These are phyloP conservation scores for Lithobius niger DNA, from an alignment of 1,140 invertebrate genomes.

Conservation along the genomic window DNA sequence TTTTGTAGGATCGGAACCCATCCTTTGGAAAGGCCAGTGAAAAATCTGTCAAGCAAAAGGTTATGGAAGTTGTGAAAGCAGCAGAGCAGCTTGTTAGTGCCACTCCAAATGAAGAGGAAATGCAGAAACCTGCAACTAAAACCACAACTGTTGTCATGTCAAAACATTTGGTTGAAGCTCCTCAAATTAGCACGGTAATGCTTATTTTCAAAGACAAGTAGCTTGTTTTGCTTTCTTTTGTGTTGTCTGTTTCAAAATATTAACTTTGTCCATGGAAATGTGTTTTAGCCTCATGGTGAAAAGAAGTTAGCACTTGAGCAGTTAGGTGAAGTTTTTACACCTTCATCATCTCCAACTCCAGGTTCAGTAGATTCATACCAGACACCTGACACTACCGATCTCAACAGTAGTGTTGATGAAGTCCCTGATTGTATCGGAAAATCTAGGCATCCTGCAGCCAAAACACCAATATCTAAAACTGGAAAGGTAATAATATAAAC, in stretches of 20 bases:
- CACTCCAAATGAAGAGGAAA: constrained; percentile 26
- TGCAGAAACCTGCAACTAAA: constrained; percentile 39
- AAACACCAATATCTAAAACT: constrained; percentile 16
- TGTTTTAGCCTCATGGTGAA: too few relatives aligned
- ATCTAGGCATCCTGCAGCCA: constrained; percentile 18
- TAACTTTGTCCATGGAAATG: too few relatives aligned
- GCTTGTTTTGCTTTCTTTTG: too few relatives aligned
- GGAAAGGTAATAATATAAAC: too few relatives aligned
- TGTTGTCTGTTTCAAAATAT: too few relatives aligned
- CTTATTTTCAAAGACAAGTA: too few relatives aligned
- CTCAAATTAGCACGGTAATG: constrained; percentile 39
- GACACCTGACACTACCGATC: background rate
- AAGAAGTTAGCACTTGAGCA: background rate
- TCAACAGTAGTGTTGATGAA: constrained; percentile 11
- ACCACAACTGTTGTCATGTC: constrained; percentile 89
- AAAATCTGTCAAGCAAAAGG: constrained; percentile 66
- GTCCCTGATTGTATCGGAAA: constrained; percentile 16
- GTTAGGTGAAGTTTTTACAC: background rate
- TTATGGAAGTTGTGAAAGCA: constrained; percentile 72
- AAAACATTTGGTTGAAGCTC: constrained; percentile 62
- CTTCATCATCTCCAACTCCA: constrained; percentile 3
- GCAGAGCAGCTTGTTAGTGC: constrained; percentile 59
- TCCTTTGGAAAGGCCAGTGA: constrained; percentile 37
- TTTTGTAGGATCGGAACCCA: too few relatives aligned
- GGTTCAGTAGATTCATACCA: background rate